Conservation (phyloP, 2,113 vertebrate species). For the Tinamus guttatus region DNA sequence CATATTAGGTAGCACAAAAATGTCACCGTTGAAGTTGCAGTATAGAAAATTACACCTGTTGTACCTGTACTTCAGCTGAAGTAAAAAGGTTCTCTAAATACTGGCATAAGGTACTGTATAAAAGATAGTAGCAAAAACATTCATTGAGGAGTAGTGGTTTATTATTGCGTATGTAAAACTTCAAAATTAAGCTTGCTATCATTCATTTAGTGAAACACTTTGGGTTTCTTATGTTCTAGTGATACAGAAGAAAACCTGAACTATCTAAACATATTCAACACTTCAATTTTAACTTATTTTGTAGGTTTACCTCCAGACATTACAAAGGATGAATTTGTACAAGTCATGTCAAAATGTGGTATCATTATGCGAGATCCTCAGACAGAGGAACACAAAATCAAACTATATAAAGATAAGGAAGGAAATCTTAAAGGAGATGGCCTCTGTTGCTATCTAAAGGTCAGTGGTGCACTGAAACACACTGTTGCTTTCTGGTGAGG, state of each 20-base stretch:
- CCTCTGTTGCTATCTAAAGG: constrained; percentile 97
- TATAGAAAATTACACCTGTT: not conserved
- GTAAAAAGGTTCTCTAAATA: not conserved
- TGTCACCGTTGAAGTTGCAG: not conserved
- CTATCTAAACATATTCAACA: not conserved
- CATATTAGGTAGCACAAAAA: not conserved
- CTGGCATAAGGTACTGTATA: not conserved
- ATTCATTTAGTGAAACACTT: not conserved
- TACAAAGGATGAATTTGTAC: constrained; percentile 90
- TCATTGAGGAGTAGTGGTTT: not conserved
- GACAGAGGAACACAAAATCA: constrained; percentile 94
- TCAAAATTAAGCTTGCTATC: not conserved
- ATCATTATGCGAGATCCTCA: constrained; percentile 94
- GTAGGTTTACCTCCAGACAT: constrained; percentile 93
- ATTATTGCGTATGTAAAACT: not conserved
- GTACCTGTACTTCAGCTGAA: too few species aligned
- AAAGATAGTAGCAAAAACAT: not conserved
- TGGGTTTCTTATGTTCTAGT: not conserved
- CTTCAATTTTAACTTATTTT: constrained; percentile 6
- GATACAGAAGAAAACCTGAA: not conserved
- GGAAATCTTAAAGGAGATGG: constrained; percentile 97
- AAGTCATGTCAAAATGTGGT: constrained; percentile 94
- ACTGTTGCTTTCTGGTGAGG: not conserved
- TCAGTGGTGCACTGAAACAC: constrained; percentile 62
- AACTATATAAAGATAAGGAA: constrained; percentile 93